phyloP scores from a whole-genome alignment of 2,797 vertebrate species.

The Eulemur coronatus region DNA sequence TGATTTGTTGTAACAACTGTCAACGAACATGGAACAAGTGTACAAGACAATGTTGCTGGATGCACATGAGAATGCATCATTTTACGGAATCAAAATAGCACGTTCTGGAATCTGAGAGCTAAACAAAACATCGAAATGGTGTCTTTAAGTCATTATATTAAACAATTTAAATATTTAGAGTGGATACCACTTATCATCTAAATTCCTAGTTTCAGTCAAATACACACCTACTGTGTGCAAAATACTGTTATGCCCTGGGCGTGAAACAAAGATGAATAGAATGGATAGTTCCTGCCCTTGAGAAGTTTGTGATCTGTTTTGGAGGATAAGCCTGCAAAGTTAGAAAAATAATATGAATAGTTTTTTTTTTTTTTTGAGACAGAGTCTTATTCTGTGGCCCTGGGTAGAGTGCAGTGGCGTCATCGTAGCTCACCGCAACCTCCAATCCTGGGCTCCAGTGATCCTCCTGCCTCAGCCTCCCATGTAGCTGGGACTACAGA shows the following conservation, averaged over 20 bases:
- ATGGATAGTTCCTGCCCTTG: not conserved
- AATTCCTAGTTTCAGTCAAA: not conserved
- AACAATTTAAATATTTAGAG: constrained; percentile 16
- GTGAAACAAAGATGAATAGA: not conserved
- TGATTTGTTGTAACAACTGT: constrained; percentile 66
- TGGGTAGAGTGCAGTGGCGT: too few relatives aligned
- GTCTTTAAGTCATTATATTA: not conserved
- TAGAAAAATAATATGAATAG: not conserved
- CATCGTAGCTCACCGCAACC: too few relatives aligned
- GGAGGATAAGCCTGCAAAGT: not conserved
- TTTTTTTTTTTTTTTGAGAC: too few relatives aligned
- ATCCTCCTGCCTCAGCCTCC: too few relatives aligned
- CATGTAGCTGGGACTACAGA: too few relatives aligned
- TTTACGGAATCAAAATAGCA: not conserved
- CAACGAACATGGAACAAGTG: not conserved
- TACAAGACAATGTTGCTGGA: not conserved
- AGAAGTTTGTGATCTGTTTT: not conserved
- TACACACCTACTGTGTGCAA: not conserved
- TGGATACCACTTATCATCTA: not conserved
- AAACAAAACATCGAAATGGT: constrained; percentile 9
- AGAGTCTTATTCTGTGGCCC: too few relatives aligned
- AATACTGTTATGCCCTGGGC: not conserved
- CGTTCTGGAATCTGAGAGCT: not conserved
- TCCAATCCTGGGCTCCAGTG: too few relatives aligned
- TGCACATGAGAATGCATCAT: not conserved